A percentile compares a stretch with the other conserved stretches of the same genome.
Conservation (phyloP, 1,140 invertebrate species). For the Pogonognathellus flavescens region DNA sequence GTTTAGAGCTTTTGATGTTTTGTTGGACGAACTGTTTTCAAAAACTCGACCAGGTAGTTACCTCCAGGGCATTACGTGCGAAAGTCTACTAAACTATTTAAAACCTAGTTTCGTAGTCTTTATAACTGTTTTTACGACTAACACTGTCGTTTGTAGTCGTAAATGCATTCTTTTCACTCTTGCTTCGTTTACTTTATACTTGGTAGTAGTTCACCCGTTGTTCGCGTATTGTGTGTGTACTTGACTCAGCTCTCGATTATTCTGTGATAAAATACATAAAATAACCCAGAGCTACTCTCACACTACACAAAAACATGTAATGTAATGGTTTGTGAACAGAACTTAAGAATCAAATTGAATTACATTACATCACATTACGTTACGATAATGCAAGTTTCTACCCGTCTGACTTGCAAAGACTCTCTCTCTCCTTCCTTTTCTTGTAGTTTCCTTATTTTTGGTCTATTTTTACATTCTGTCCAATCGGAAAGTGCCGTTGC, state of each 20-base stretch:
- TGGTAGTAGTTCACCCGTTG: neutral
- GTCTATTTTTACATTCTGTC: too few relatives aligned
- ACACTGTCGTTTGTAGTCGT: slow-evolving; percentile 32
- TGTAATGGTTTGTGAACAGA: slow-evolving; percentile 15
- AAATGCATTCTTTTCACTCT: neutral
- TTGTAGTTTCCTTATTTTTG: neutral
- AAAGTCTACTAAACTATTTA: slow-evolving; percentile 46
- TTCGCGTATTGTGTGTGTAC: neutral
- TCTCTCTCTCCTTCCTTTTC: neutral
- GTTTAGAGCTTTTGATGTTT: slow-evolving; percentile 40
- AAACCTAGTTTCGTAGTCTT: slow-evolving; percentile 25
- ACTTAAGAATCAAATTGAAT: slow-evolving; percentile 32
- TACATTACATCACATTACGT: slow-evolving; percentile 16
- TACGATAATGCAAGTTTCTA: slow-evolving; percentile 13
- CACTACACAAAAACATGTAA: neutral
- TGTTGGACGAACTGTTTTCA: slow-evolving; percentile 8
- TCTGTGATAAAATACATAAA: neutral
- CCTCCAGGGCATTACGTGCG: slow-evolving; percentile 42
- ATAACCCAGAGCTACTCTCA: neutral
- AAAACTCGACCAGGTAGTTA: slow-evolving; percentile 31
- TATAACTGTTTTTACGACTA: slow-evolving; percentile 34
- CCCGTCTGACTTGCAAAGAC: neutral
- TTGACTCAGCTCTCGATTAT: slow-evolving; percentile 26
- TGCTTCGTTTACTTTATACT: neutral
- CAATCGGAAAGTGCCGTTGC: neutral